Evolutionary conservation across 2,888 invertebrate species (phyloP).

Genomic region (Proisotoma minuta): DNA sequence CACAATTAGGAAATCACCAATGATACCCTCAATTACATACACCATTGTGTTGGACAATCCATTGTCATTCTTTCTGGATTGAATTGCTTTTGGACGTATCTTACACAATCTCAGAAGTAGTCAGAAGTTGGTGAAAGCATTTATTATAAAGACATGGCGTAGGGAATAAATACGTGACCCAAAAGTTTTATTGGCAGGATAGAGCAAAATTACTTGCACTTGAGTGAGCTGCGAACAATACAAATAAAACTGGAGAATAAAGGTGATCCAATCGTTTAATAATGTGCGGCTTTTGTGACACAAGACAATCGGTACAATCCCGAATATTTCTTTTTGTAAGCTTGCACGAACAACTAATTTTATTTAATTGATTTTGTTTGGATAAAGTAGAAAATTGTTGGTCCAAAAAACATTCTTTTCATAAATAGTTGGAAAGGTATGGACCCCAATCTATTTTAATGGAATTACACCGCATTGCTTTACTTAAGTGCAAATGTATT

Average conservation of each 20-base stretch:
- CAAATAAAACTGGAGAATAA: conserved; percentile 11
- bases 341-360: not conserved
- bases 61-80: not conserved
- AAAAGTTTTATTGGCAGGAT: conserved; percentile 33
- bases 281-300: conserved; percentile 2
- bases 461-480: not conserved
- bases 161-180: conserved; percentile 33
- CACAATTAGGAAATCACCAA: conserved; percentile 16
- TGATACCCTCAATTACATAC: conserved; percentile 29
- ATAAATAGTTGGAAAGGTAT: no score
- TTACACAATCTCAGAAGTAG: not conserved
- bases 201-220: conserved; percentile 29
- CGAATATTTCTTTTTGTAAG: not conserved
- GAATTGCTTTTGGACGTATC: not conserved
- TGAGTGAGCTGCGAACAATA: conserved; percentile 29
- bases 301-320: not conserved
- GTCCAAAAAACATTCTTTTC: not conserved
- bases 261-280: conserved; percentile 13
- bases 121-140: no score
- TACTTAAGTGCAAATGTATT: not conserved
- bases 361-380: not conserved
- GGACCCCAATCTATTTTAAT: conserved; percentile 4
- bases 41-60: conserved; percentile 7
- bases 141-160: conserved; percentile 5
- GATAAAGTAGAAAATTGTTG: not conserved